Conservation (phyloP, 2,797 vertebrate species). For the Spea hammondii region DNA sequence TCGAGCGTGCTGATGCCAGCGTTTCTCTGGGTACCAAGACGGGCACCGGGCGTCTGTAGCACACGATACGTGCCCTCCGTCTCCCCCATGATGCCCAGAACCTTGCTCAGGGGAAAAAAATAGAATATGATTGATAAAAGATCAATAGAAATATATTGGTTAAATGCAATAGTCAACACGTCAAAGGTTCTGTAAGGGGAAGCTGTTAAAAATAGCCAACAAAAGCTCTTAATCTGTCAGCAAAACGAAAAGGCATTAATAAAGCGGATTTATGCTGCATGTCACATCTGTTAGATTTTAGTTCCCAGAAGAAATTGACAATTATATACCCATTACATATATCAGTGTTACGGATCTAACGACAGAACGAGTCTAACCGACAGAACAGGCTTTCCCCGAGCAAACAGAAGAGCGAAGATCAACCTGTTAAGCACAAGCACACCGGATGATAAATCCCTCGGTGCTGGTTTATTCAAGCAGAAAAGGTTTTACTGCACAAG, state of each 20-base stretch:
- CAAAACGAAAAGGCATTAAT: not conserved
- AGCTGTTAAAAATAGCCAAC: not conserved
- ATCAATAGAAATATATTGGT: not conserved
- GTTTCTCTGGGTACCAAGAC: conserved; percentile 78
- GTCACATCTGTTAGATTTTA: not conserved
- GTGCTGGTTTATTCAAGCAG: too few relatives aligned
- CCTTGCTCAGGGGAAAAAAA: not conserved
- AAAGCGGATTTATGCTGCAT: not conserved
- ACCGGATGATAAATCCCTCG: too few relatives aligned
- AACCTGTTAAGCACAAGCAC: not conserved
- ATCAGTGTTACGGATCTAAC: not conserved
- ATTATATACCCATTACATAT: too few relatives aligned
- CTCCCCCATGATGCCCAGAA: conserved; percentile 79
- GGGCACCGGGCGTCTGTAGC: conserved; percentile 84
- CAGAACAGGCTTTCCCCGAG: conserved; percentile 6
- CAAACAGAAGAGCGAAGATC: not conserved
- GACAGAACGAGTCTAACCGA: conserved; percentile 22
- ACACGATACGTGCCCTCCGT: conserved; percentile 88
- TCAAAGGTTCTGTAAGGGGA: not conserved
- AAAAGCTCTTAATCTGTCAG: not conserved
- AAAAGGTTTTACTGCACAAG: too few relatives aligned
- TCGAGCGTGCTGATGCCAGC: conserved; percentile 87
- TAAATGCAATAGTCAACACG: not conserved
- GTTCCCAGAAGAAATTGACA: not conserved
- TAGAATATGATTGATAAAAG: not conserved